phyloP scores from a whole-genome alignment of 2,113 vertebrate genomes.

The Phylloscopus whistleri region DNA sequence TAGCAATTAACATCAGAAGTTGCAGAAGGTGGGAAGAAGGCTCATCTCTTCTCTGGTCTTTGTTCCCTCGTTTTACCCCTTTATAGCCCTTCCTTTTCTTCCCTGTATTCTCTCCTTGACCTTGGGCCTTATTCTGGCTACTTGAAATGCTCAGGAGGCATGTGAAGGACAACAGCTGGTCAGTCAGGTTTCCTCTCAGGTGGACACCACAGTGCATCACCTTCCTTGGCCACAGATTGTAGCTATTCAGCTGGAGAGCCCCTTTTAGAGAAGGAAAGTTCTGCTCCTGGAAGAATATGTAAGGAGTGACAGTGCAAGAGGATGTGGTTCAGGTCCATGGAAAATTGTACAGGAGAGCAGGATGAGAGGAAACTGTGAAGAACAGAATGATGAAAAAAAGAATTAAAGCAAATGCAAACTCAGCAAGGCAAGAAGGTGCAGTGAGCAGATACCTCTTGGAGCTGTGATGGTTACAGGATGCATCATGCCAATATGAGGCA shows the following conservation, averaged over 20 bases:
- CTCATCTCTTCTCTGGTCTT: neutral
- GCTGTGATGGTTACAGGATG: neutral
- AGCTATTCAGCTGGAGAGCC: neutral
- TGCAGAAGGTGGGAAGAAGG: neutral
- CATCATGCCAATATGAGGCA: neutral
- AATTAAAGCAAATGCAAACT: neutral
- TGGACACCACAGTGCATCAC: neutral
- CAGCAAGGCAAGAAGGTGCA: neutral
- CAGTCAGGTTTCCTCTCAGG: neutral
- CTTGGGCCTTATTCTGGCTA: neutral
- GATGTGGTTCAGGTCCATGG: neutral
- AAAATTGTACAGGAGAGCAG: neutral
- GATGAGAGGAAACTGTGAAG: neutral
- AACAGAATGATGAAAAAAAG: neutral
- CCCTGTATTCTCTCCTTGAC: neutral
- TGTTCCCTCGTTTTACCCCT: fast-evolving
- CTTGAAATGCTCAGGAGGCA: neutral
- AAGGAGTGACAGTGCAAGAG: neutral
- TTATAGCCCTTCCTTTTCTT: neutral
- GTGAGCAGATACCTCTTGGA: neutral
- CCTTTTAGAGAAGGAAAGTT: neutral
- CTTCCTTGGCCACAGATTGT: neutral
- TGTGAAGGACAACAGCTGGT: neutral
- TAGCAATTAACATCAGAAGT: neutral
- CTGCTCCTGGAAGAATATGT: neutral